phyloP scores from a whole-genome alignment of 2,797 vertebrate species.

The Eulemur coronatus region DNA sequence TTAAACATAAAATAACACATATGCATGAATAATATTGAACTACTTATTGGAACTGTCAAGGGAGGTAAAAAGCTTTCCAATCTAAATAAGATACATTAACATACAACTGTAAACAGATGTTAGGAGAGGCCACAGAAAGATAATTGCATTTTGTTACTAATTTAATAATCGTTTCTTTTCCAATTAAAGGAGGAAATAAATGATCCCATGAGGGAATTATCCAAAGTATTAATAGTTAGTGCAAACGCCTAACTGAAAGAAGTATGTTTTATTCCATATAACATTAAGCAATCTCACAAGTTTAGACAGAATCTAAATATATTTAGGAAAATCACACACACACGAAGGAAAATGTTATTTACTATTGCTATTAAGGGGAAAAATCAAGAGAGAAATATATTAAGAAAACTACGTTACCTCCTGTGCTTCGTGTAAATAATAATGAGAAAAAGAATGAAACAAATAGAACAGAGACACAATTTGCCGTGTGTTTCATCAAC shows the following conservation, averaged over 20 bases:
- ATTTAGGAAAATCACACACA: neutral
- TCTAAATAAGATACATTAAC: slow-evolving; percentile 47
- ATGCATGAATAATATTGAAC: slow-evolving; percentile 30
- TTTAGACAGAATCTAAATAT: slow-evolving; percentile 12
- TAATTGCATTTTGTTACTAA: slow-evolving; percentile 38
- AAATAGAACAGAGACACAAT: neutral
- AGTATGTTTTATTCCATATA: neutral
- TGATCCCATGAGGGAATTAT: neutral
- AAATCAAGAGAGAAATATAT: neutral
- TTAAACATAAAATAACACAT: slow-evolving; percentile 42
- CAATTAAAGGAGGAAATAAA: slow-evolving; percentile 66
- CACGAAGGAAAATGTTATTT: neutral
- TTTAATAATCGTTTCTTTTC: slow-evolving; percentile 36
- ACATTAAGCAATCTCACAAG: neutral
- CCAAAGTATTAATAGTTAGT: neutral
- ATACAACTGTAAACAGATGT: slow-evolving; percentile 53
- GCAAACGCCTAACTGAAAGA: neutral
- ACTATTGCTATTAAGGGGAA: neutral
- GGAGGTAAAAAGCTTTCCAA: slow-evolving; percentile 35
- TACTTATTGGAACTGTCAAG: slow-evolving; percentile 19
- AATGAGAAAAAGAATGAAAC: neutral
- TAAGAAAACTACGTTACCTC: neutral
- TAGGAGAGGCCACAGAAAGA: slow-evolving; percentile 5
- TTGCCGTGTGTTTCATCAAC: slow-evolving; percentile 16
- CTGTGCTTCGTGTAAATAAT: neutral